Base-by-base conservation (phyloP, 2,888 invertebrate genomes). In the Portevinia maculata region DNA sequence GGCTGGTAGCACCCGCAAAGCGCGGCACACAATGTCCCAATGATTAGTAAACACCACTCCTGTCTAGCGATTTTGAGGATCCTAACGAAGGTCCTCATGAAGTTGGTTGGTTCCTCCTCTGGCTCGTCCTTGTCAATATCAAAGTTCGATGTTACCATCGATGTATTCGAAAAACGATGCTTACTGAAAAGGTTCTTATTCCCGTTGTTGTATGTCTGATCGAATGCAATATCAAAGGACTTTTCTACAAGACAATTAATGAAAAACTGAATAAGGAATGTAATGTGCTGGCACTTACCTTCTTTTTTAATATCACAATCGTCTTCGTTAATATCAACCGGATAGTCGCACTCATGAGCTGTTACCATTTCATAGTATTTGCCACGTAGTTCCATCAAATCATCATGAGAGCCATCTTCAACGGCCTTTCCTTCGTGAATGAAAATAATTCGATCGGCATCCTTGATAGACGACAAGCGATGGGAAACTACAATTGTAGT, bases 401-500 rank as follows among this genome's bases (percentile, higher is more conserved):
- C 93, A 15, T 93, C 92, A 86, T 96, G 95, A 0, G 94, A 94
- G 9, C 96, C 96, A 86, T 93, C 92, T 87, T 96, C 96, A 0
- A 93, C 90, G 0, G 95, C 93, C 76, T 92, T 90, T 8, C 96
- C 96, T 69, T 94, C 93, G 85, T 95, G 93, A 53, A 95, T 93
- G 86, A 93, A 93, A 32, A 94, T 91, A 79, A 95, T 95, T 55
- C 93, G 92, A 87, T 94, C 92, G 5, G 94, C 95, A 86, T 94
- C 93, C 1, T 93, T 91, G 13, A 95, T 94, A n/a, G 95, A 95
- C 0, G 94, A 93, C 28, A 95, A 39, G 1, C 94, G 91, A 91
- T 95, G 95, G 85, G 95, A 94, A 81, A 95, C 94, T 87, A 95
- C 94, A 57, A 95, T 90, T 76, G 95, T 95, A 85, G 95, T 95